phyloP scores from a whole-genome alignment of 2,113 vertebrate species.

The Agapornis roseicollis region DNA sequence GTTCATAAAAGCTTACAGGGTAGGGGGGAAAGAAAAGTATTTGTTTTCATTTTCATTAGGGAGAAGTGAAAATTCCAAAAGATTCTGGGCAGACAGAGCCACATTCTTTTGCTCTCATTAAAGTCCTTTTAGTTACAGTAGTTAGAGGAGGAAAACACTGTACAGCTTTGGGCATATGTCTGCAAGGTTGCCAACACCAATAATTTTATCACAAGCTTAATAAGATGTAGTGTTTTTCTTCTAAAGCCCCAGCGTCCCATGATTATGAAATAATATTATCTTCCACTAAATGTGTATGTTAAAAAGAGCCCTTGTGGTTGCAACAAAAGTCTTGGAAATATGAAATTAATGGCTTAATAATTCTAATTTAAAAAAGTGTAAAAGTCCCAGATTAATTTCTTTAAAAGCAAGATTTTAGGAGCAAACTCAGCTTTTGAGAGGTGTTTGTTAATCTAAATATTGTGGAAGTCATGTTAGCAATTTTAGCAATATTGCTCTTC shows the following conservation, averaged over 20 bases:
- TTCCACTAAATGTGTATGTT: background rate
- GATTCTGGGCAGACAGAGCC: slow-evolving; percentile 21
- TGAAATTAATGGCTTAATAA: background rate
- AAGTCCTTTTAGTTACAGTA: slow-evolving; percentile 44
- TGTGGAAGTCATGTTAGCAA: background rate
- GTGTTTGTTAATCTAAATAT: background rate
- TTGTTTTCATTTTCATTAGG: slow-evolving; percentile 34
- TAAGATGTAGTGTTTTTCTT: slow-evolving; percentile 35
- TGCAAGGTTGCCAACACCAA: slow-evolving; percentile 56
- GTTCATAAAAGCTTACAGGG: background rate
- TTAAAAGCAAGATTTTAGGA: background rate
- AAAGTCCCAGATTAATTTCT: background rate
- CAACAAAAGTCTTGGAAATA: background rate
- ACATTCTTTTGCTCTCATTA: slow-evolving; percentile 37
- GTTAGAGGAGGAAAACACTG: slow-evolving; percentile 31
- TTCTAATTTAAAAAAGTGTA: background rate
- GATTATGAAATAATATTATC: slow-evolving; percentile 48
- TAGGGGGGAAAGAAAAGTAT: background rate
- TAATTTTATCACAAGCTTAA: slow-evolving; percentile 55
- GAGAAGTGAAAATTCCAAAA: slow-evolving; percentile 39
- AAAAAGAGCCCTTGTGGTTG: background rate
- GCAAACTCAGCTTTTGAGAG: background rate
- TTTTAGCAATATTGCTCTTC: background rate
- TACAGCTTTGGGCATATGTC: slow-evolving; percentile 26
- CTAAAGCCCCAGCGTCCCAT: background rate